Base-by-base conservation (phyloP, 2,113 vertebrate genomes). In the Syngnathoides biaculeatus region DNA sequence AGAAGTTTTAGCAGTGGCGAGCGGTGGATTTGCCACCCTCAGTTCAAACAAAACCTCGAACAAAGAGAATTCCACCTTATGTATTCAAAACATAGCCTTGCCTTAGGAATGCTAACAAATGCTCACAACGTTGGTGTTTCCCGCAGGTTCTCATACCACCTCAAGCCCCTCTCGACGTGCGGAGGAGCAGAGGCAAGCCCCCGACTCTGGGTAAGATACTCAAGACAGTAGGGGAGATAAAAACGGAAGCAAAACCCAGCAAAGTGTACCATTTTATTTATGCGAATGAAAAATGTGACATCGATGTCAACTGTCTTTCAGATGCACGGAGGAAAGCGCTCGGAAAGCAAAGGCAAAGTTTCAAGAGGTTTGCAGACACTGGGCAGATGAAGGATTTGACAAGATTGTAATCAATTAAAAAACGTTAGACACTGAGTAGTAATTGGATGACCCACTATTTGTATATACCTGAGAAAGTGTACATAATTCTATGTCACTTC, bases 291-390 rank as follows among this genome's bases (percentile, higher is more conserved):
- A n/a, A n/a, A 35, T 26, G 10, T 65, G 57, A 73, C 48, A 27
- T 72, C 15, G 20, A 3, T 68, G 8, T 64, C 5, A 5, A 5
- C 86, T 58, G 74, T 88, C 67, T 75, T 82, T 55, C 86, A 94
- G 93, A 77, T 92, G 94, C 85, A 92, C 89, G 39, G 94, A 95
- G 89, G 93, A 91, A 86, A 94, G 92, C 82, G 92, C 92, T 79
- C 91, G 93, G 87, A 94, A 93, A 90, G 86, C 88, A 62, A 91
- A 90, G 91, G 88, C 85, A 63, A 95, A 98, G 95, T 94, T 97
- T 93, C 40, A 24, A 14, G 8, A 68, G n/a, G 47, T 75, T 65
- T 65, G 68, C 22, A 42, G 19, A 27, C 56, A 61, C 13, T 61
- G 0, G 5, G 11, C 30, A 65, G 59, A 69, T 52, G 19, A 52